Conservation (phyloP, 2,797 vertebrate genomes). For the Gymnothorax reevesii region DNA sequence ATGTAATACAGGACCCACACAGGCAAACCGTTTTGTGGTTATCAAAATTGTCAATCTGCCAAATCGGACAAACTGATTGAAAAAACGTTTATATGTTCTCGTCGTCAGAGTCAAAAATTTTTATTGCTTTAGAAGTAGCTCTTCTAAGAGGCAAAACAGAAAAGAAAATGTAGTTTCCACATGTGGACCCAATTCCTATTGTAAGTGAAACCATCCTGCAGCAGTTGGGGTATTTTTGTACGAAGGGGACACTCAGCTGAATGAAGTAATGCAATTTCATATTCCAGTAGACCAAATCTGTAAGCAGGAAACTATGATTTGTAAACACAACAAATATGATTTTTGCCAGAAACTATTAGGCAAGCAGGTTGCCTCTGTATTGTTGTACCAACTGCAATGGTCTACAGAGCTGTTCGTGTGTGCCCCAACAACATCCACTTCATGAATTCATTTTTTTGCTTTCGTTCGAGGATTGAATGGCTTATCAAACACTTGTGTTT, state of each 20-base stretch:
- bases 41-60: not conserved
- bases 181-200: slow-evolving; percentile 11
- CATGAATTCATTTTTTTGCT: not conserved
- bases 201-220: slow-evolving; percentile 7
- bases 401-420: not conserved
- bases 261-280: slow-evolving; percentile 8
- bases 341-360: not conserved
- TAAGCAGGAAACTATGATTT: not conserved
- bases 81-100: slow-evolving; percentile 7
- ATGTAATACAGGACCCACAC: not conserved
- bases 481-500: too few species aligned
- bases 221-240: not conserved
- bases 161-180: not conserved
- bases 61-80: not conserved
- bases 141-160: not conserved
- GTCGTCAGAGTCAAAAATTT: not conserved
- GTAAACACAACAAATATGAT: slow-evolving; percentile 12
- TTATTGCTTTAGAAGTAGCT: not conserved
- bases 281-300: not conserved
- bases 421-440: not conserved
- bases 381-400: not conserved
- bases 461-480: too few species aligned
- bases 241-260: not conserved
- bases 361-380: not conserved
- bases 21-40: not conserved